A percentile compares a stretch with the other conserved stretches of the same genome.
These are phyloP conservation scores for Baccha elongata DNA, from an alignment of 2,888 invertebrate species.

Conservation along the genomic window DNA sequence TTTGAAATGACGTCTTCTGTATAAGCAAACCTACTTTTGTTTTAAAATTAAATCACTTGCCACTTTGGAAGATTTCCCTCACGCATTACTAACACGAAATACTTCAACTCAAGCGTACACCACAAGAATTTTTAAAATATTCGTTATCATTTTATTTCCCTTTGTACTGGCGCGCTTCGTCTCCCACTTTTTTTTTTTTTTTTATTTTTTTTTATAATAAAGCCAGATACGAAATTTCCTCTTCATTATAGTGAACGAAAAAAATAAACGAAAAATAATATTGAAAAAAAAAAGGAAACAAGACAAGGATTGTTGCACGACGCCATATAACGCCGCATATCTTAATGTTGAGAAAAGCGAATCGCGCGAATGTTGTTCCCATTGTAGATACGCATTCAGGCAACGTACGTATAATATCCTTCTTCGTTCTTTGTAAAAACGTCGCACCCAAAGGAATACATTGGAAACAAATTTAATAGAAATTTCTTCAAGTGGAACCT, in stretches of 20 bases:
- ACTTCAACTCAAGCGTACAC: slow-evolving; percentile 51
- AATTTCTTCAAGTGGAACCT: slow-evolving; percentile 61
- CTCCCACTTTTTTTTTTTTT: not conserved
- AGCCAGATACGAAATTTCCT: slow-evolving; percentile 34
- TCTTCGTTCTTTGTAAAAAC: slow-evolving; percentile 17
- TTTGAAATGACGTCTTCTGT: not conserved
- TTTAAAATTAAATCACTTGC: slow-evolving; percentile 50
- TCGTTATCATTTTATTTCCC: slow-evolving; percentile 41
- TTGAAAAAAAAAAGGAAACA: slow-evolving; percentile 14
- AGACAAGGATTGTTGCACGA: slow-evolving; percentile 55
- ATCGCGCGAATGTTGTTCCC: slow-evolving; percentile 35
- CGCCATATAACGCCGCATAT: not conserved
- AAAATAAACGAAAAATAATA: no score
- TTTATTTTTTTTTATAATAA: slow-evolving; percentile 18
- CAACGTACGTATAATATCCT: slow-evolving; percentile 57
- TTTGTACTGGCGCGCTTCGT: not conserved
- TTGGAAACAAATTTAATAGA: slow-evolving; percentile 63
- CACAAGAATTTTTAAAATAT: slow-evolving; percentile 55
- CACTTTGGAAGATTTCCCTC: slow-evolving; percentile 55
- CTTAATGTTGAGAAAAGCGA: slow-evolving; percentile 11
- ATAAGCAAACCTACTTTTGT: slow-evolving; percentile 8
- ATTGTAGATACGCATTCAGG: slow-evolving; percentile 56
- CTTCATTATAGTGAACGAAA: slow-evolving; percentile 36
- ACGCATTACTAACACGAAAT: slow-evolving; percentile 44
- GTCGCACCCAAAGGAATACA: slow-evolving; percentile 47